Conservation (phyloP, 1,140 invertebrate genomes). For the Meloidogyne floridensis region DNA sequence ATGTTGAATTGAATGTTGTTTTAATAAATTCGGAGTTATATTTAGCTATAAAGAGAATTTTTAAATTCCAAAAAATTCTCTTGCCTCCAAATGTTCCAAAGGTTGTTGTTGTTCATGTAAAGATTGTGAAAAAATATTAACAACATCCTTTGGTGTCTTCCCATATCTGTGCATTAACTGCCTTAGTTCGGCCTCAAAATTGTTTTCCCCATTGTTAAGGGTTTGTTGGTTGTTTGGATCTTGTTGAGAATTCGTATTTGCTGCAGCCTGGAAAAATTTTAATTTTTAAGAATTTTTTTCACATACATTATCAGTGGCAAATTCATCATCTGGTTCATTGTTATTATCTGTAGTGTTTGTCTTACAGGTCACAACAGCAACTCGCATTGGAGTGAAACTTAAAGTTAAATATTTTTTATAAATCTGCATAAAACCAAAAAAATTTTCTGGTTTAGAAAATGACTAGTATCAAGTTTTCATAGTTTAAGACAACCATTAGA, state of each 20-base stretch:
- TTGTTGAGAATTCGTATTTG: background rate
- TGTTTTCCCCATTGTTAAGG: background rate
- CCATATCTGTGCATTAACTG: background rate
- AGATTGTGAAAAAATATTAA: slow-evolving; percentile 3
- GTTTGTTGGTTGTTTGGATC: background rate
- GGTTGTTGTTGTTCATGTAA: background rate
- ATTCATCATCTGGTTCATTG: slow-evolving; percentile 24
- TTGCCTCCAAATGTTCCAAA: background rate
- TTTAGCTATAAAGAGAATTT: background rate
- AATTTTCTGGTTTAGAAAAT: no score
- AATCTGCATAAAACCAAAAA: no score
- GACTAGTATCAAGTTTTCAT: no score
- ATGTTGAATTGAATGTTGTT: background rate
- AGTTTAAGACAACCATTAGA: slow-evolving; percentile 11
- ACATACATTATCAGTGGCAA: slow-evolving; percentile 9
- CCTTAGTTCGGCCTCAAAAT: background rate
- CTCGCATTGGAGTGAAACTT: slow-evolving; percentile 53
- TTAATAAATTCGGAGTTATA: no score
- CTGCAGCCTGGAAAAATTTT: background rate
- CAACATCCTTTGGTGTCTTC: background rate
- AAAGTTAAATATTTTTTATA: background rate
- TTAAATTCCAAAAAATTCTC: background rate
- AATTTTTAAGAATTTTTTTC: background rate
- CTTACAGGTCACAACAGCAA: slow-evolving; percentile 56
- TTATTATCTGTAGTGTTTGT: slow-evolving; percentile 12